Conservation (phyloP, 2,888 invertebrate genomes). For the Xestoiulus laeticollis region DNA sequence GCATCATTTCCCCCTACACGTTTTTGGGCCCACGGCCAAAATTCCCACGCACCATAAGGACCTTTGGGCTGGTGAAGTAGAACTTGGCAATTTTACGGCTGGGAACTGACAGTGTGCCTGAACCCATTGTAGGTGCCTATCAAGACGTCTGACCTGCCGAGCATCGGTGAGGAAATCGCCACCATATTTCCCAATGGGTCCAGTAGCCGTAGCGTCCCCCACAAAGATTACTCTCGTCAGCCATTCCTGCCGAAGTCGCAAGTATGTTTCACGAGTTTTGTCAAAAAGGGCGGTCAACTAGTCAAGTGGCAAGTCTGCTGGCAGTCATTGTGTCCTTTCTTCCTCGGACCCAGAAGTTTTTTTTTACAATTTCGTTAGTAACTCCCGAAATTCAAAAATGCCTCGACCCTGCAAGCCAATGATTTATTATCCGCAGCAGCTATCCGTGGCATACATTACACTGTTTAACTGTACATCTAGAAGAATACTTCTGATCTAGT, state of each 20-base stretch:
- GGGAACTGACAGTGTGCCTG: conserved; percentile 24
- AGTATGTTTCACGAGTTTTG: conserved; percentile 23
- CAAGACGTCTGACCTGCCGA: conserved; percentile 60
- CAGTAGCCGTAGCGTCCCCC: conserved; percentile 55
- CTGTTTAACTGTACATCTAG: too few relatives aligned
- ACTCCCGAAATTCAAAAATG: too few relatives aligned
- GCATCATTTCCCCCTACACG: neutral
- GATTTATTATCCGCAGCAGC: too few relatives aligned
- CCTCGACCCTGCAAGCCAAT: too few relatives aligned
- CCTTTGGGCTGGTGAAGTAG: neutral
- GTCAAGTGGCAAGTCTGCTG: conserved; percentile 24
- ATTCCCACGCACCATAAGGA: neutral
- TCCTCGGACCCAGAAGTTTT: too few relatives aligned
- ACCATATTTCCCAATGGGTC: conserved; percentile 61
- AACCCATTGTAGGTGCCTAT: conserved; percentile 55
- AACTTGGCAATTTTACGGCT: neutral
- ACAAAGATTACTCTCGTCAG: conserved; percentile 60
- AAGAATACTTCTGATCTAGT: too few relatives aligned
- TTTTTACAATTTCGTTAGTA: too few relatives aligned
- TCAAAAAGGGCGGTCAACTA: neutral
- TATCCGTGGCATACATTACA: too few relatives aligned
- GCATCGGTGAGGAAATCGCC: conserved; percentile 63
- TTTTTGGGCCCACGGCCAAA: neutral
- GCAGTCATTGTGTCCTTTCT: neutral
- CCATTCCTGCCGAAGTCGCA: conserved; percentile 58